Percentiles rank a stretch among this genome's conserved stretches.
Evolutionary conservation across 1,140 invertebrate species (phyloP).

Genomic region (Drosophila kanapiae): DNA sequence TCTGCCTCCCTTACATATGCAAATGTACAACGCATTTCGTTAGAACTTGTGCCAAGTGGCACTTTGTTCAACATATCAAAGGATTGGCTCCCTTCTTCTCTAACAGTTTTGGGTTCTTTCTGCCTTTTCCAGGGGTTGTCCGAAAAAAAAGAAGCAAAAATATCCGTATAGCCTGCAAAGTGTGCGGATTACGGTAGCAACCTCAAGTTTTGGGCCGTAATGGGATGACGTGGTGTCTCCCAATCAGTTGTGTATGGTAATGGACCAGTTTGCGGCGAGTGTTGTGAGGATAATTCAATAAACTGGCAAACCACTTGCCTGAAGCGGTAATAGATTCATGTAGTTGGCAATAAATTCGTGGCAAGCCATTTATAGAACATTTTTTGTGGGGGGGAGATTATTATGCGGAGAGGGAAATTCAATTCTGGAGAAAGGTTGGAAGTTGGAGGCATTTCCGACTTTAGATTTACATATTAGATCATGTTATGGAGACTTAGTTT

Average conservation of each 20-base stretch:
- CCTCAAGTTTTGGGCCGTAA: slow-evolving; percentile 26
- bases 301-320: slow-evolving; percentile 29
- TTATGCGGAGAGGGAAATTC: neutral
- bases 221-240: slow-evolving; percentile 33
- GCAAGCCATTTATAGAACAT: slow-evolving; percentile 1
- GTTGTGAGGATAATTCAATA: slow-evolving; percentile 31
- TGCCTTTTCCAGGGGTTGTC: slow-evolving; percentile 26
- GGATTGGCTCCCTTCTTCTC: slow-evolving; percentile 47
- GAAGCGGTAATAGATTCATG: slow-evolving; percentile 33
- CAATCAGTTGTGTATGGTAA: slow-evolving; percentile 9
- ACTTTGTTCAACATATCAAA: slow-evolving; percentile 80
- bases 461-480: neutral
- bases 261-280: slow-evolving; percentile 31
- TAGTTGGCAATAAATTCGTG: slow-evolving; percentile 26
- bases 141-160: slow-evolving; percentile 8
- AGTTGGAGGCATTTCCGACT: neutral
- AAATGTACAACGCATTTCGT: slow-evolving; percentile 69
- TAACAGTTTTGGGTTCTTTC: neutral
- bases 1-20: slow-evolving; percentile 48
- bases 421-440: neutral
- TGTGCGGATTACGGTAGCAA: slow-evolving; percentile 42
- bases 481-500: neutral
- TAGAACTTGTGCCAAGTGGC: slow-evolving; percentile 76
- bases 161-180: slow-evolving; percentile 19
- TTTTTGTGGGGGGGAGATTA: neutral